Base-by-base conservation (phyloP, 2,888 invertebrate genomes). In the Pantelozetes paolii region DNA sequence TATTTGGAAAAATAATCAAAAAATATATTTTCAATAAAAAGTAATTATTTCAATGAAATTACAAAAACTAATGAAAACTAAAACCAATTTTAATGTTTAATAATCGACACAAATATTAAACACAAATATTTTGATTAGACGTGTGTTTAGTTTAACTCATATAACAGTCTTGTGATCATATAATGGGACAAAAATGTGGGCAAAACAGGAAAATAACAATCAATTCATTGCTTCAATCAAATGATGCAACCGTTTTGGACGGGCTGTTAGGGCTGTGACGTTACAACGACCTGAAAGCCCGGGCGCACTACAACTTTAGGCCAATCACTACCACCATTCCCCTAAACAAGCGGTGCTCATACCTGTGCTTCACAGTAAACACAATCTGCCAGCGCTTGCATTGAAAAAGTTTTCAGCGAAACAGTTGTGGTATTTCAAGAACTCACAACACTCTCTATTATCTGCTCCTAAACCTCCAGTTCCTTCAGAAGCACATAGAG, bases 191-290 rank as follows among this genome's bases (percentile, higher is more conserved):
- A 48, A n/a, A 48, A 48, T 40, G 23, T 67, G 67, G 67, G 20
- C 67, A 67, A 67, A 67, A 67, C 42, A 67, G 67, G 67, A 40
- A 67, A 67, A 67, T 67, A 54, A 26, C 59, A 64, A 64, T 20
- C 18, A 20, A 67, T 54, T 54, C 26, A 2, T n/a, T 26, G 23
- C 54, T 54, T 54, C 1, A 62, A 62, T 62, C 6, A 67, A 40
- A n/a, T 67, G 67, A 67, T 67, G 67, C 42, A 67, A 67, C 40
- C n/a, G 32, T 23, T 30, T 15, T 48, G 15, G 48, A 54, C 8
- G 45, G 18, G 18, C 54, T 26, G 20, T 20, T 20, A 50, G 2
- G 23, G 50, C 20, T 50, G 50, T 50, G 54, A 54, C 54, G 54
- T 54, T 54, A 54, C 23, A 20, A 54, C 54, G 54, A 54, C 54